Percentiles rank a stretch among this genome's conserved stretches.
Evolutionary conservation across 2,113 vertebrate species (phyloP).

Genomic region (Seriola dumerili): DNA sequence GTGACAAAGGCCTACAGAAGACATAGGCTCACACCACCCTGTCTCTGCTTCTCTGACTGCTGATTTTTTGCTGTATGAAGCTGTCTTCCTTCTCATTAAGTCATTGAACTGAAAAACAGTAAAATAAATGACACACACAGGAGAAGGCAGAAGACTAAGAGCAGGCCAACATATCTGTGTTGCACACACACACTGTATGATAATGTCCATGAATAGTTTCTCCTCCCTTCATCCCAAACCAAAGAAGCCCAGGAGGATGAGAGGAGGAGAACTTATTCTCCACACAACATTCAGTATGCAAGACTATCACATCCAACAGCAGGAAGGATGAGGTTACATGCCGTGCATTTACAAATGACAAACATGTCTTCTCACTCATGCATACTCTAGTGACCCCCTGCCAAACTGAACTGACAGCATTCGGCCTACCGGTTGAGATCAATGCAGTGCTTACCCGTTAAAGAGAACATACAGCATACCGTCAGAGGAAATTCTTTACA

Average conservation of each 20-base stretch:
- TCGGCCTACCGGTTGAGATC: constrained; percentile 54
- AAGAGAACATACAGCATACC: constrained; percentile 28
- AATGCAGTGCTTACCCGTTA: constrained; percentile 50
- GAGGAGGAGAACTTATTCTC: constrained; percentile 72
- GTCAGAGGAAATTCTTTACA: constrained; percentile 24
- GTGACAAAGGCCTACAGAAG: constrained; percentile 71
- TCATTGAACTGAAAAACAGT: constrained; percentile 32
- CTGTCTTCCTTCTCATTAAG: constrained; percentile 30
- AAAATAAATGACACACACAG: constrained; percentile 28
- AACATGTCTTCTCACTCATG: constrained; percentile 62
- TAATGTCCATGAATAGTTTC: constrained; percentile 69
- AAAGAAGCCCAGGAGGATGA: constrained; percentile 64
- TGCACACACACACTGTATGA: constrained; percentile 44
- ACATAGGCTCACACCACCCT: constrained; percentile 64
- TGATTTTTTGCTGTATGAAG: constrained; percentile 34
- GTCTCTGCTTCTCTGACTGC: constrained; percentile 32
- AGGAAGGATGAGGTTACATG: constrained; percentile 67
- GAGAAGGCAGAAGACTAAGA: neutral
- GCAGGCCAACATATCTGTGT: constrained; percentile 40
- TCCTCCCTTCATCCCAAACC: constrained; percentile 63
- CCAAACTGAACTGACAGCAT: constrained; percentile 52
- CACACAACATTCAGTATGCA: constrained; percentile 62
- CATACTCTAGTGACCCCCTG: constrained; percentile 56
- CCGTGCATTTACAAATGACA: constrained; percentile 69
- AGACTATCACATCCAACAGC: constrained; percentile 57